Conservation (phyloP, 2,113 vertebrate genomes). For the Eurystomus gularis region DNA sequence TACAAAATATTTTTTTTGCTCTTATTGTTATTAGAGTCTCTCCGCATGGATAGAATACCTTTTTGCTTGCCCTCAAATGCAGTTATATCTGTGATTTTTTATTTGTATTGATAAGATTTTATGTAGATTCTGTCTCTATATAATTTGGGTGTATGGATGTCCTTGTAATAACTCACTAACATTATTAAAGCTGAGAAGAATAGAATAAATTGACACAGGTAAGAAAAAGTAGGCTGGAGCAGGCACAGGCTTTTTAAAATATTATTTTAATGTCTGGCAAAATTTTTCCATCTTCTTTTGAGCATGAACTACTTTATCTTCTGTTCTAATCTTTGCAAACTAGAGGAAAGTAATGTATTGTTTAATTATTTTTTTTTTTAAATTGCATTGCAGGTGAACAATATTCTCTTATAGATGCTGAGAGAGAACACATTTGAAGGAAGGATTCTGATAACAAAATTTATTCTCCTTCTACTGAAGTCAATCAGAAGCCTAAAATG, state of each 20-base stretch:
- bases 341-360: neutral
- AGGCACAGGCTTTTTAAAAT: neutral
- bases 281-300: neutral
- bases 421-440: neutral
- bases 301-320: neutral
- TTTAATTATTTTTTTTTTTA: neutral
- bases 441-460: neutral
- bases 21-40: neutral
- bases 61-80: neutral
- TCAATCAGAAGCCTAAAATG: neutral
- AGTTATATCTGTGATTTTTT: neutral
- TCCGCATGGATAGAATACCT: neutral
- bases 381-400: neutral
- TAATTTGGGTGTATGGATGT: neutral
- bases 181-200: neutral
- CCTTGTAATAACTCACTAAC: neutral
- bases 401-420: neutral
- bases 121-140: neutral
- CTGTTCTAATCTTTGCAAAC: neutral
- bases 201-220: neutral
- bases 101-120: neutral
- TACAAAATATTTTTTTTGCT: neutral
- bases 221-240: neutral
- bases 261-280: neutral
- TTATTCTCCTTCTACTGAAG: neutral